A percentile compares a stretch with the other conserved stretches of the same genome.
phyloP scores from a whole-genome alignment of 64 coral and sea anemone species.

The Exaiptasia diaphana region DNA sequence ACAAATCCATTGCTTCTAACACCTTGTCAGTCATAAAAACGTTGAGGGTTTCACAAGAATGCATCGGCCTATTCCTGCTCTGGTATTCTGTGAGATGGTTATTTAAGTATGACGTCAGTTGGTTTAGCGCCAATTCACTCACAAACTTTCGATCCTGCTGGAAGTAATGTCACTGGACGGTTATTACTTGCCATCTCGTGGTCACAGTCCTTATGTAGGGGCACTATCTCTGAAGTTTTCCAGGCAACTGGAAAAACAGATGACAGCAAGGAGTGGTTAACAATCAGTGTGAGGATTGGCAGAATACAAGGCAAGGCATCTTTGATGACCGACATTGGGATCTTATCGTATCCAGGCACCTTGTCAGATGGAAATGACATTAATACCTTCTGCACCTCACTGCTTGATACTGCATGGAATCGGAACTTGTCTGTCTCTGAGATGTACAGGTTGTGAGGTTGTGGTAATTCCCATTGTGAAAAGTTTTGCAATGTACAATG shows the following conservation, averaged over 20 bases:
- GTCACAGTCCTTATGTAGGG: not conserved
- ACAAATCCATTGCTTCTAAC: constrained; percentile 40
- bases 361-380: constrained; percentile 24
- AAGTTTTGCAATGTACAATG: too few species aligned
- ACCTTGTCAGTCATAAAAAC: constrained; percentile 23
- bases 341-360: constrained; percentile 47
- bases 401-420: constrained; percentile 12
- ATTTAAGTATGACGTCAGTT: constrained; percentile 22
- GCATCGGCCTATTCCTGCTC: constrained; percentile 11
- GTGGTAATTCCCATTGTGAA: too few species aligned
- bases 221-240: constrained; percentile 20
- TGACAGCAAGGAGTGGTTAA: constrained; percentile 21
- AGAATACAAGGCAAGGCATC: constrained; percentile 47
- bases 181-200: not conserved
- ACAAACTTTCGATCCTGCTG: not conserved
- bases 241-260: constrained; percentile 16
- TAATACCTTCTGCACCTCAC: not conserved
- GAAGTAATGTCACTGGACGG: not conserved
- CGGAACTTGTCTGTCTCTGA: constrained; percentile 18
- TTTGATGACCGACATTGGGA: constrained; percentile 43
- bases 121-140: not conserved
- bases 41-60: constrained; percentile 41
- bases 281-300: constrained; percentile 29
- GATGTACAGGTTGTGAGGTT: not conserved
- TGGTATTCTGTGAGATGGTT: constrained; percentile 1